Evolutionary conservation across 2,888 invertebrate genomes (phyloP).

Genomic region (Orchesella flavescens): DNA sequence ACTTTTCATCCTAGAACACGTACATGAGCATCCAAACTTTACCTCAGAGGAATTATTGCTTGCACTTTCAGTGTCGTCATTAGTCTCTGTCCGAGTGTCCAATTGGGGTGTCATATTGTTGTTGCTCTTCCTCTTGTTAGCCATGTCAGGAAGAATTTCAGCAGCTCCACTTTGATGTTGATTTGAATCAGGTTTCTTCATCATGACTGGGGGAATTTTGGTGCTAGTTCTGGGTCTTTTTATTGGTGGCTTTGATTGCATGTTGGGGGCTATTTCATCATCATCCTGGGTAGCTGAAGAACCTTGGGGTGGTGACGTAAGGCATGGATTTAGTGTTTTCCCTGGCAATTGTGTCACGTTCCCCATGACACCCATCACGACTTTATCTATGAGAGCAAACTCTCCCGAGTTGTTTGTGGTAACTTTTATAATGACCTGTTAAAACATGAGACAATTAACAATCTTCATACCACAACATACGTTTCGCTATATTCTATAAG

Average conservation of each 20-base stretch:
- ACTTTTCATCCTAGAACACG: slow-evolving; percentile 44
- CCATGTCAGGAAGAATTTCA: too few relatives aligned
- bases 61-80: background rate
- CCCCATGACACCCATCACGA: slow-evolving; percentile 53
- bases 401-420: slow-evolving; percentile 40
- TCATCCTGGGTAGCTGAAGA: background rate
- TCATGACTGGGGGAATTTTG: slow-evolving; percentile 33
- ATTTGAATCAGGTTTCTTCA: background rate
- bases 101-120: background rate
- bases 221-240: background rate
- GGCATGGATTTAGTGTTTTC: slow-evolving; percentile 43
- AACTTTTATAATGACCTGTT: slow-evolving; percentile 45
- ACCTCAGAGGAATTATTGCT: slow-evolving; percentile 32
- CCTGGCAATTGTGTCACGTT: slow-evolving; percentile 39
- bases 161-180: too few relatives aligned
- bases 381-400: slow-evolving; percentile 60
- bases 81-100: slow-evolving; percentile 9
- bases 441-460: background rate
- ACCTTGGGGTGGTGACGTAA: slow-evolving; percentile 12
- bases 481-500: too few relatives aligned
- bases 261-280: slow-evolving; percentile 32
- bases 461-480: too few relatives aligned
- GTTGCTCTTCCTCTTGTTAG: too few relatives aligned
- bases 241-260: slow-evolving; percentile 17
- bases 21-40: slow-evolving; percentile 61